These are phyloP conservation scores for Wasmannia auropunctata DNA, from an alignment of 1,140 invertebrate species.

Conservation along the genomic window DNA sequence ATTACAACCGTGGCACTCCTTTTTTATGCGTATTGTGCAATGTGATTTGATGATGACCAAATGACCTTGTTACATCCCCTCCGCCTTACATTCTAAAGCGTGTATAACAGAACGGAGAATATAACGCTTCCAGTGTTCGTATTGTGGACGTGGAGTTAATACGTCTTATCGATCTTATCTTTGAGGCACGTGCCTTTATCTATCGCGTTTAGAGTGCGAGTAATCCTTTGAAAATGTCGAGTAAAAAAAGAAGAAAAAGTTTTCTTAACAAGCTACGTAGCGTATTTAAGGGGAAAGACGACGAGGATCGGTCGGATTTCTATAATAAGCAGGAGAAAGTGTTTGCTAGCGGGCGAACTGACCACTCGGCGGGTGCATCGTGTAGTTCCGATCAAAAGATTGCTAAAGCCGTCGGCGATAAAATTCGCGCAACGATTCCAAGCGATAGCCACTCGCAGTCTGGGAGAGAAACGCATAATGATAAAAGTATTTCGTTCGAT, in stretches of 20 bases:
- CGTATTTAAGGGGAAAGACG: slow-evolving; percentile 57
- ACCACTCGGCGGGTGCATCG: slow-evolving; percentile 8
- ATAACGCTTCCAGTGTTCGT: slow-evolving; percentile 9
- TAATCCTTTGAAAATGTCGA: slow-evolving; percentile 57
- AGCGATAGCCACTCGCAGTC: not conserved
- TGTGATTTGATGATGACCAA: slow-evolving; percentile 34
- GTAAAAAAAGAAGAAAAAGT: slow-evolving; percentile 66
- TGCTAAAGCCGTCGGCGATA: not conserved
- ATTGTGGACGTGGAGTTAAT: slow-evolving; percentile 28
- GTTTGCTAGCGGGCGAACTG: not conserved
- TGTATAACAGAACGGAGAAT: not conserved
- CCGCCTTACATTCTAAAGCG: slow-evolving; percentile 39
- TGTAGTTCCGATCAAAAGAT: not conserved
- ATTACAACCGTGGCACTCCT: not conserved
- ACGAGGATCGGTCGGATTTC: not conserved
- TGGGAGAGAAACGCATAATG: not conserved
- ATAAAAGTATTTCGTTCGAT: not conserved
- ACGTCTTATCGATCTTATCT: slow-evolving; percentile 47
- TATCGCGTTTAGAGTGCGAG: not conserved
- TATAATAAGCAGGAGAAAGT: slow-evolving; percentile 7
- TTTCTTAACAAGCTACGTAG: slow-evolving; percentile 68
- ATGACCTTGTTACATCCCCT: slow-evolving; percentile 66
- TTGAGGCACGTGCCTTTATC: not conserved
- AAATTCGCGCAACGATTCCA: not conserved
- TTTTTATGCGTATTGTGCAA: slow-evolving; percentile 42